Evolutionary conservation across 2,113 vertebrate genomes (phyloP).

Genomic region (Martes martes): DNA sequence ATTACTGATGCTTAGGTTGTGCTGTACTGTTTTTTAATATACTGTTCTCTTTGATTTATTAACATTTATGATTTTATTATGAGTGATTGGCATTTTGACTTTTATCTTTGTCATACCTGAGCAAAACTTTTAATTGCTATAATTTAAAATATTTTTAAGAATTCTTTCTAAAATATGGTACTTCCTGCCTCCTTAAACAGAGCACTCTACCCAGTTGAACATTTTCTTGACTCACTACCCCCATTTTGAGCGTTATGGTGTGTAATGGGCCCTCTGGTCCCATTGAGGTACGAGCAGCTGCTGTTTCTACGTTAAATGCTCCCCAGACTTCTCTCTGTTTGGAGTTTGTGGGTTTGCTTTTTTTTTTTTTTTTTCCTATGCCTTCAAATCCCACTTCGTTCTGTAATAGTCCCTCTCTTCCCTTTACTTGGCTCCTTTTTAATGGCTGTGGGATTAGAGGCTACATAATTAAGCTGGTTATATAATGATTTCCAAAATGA

Average conservation of each 20-base stretch:
- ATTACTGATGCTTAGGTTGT: background rate
- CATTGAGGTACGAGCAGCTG: background rate
- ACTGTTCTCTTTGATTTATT: background rate
- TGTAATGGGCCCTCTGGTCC: background rate
- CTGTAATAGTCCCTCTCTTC: background rate
- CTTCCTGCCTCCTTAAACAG: background rate
- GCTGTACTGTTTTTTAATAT: background rate
- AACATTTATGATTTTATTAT: background rate
- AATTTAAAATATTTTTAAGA: background rate
- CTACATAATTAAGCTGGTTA: slow-evolving; percentile 20
- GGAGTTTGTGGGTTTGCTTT: background rate
- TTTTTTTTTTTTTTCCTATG: background rate
- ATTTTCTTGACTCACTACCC: background rate
- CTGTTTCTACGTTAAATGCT: background rate
- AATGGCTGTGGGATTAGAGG: background rate
- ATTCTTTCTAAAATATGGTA: background rate
- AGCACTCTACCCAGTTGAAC: background rate
- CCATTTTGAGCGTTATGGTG: background rate
- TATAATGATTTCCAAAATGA: background rate
- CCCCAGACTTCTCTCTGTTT: background rate
- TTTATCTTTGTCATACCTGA: background rate
- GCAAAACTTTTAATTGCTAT: background rate
- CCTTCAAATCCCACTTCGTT: background rate
- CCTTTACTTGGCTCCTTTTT: background rate
- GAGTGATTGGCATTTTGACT: background rate